Conservation (phyloP, 1,140 invertebrate species). For the Calosoma granatense region DNA sequence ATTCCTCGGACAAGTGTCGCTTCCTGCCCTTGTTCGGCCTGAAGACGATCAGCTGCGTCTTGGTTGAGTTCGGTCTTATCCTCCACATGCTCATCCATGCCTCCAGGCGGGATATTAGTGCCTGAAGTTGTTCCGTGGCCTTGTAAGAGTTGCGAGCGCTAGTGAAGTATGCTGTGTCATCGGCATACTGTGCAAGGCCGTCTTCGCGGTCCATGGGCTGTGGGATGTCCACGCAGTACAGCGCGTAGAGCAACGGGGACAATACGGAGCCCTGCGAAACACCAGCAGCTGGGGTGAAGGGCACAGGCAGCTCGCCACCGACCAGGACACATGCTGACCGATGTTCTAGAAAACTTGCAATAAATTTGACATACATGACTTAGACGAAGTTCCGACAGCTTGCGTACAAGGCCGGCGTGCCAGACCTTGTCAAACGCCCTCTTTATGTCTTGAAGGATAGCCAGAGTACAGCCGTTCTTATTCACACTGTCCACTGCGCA, state of each 20-base stretch:
- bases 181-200: slow-evolving; percentile 21
- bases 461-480: slow-evolving; percentile 21
- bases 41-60: slow-evolving; percentile 21
- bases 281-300: slow-evolving; percentile 19
- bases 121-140: not conserved
- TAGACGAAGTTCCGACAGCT: slow-evolving; percentile 18
- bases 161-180: slow-evolving; percentile 22
- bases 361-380: not conserved
- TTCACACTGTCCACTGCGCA: slow-evolving; percentile 23
- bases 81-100: slow-evolving; percentile 19
- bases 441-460: slow-evolving; percentile 27
- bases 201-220: slow-evolving; percentile 9
- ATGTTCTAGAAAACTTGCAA: not conserved
- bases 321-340: not conserved
- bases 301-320: not conserved
- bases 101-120: slow-evolving; percentile 13
- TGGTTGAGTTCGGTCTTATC: slow-evolving; percentile 22
- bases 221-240: slow-evolving; percentile 26
- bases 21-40: not conserved
- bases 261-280: slow-evolving; percentile 28
- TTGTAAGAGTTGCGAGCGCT: not conserved
- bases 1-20: not conserved
- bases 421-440: slow-evolving; percentile 29
- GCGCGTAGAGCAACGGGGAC: slow-evolving; percentile 21
- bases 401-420: slow-evolving; percentile 26